Evolutionary conservation across 2,888 invertebrate species (phyloP), one percentile per base, ranked within the genome.

Genomic region (Strigamia maritima): DNA sequence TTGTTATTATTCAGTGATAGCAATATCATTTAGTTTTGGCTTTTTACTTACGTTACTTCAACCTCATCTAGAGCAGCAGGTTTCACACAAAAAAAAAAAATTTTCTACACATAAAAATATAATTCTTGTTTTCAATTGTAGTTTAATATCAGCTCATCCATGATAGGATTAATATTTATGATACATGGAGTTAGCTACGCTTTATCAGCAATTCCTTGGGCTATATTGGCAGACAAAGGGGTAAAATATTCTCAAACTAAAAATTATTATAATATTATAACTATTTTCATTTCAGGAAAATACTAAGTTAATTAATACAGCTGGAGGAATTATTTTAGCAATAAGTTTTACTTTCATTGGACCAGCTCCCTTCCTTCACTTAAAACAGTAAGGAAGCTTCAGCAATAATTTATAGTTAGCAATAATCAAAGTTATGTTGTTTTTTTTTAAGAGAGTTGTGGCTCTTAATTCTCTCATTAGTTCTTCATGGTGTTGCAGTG

Each of bases 41-140:
- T 97, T 95, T 86, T 88, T 96, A 24, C 93, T 94, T 85, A 94
- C 95, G 0, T 95, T 95, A 0, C 87, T 97, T 24, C 94, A 95
- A 83, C 93, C 93, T 0, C 95, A 96, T 87, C 88, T 97, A 28
- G 65, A 65, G 8, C 65, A 65, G 12, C 7, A 26, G 28, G 24
- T 65, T 65, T 24, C 22, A 12, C 26, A n/a, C 7, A 49, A 6
- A 65, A 28, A 26, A 26, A 8, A 7, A 10, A 49, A 40, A 77
- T 12, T 40, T 19, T n/a, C n/a, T n/a, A 1, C n/a, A 8, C 6
- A 19, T 19, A 6, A n/a, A 44, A 26, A 26, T 14, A 4, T 26
- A 14, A 24, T 28, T 65, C 22, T 60, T 31, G 60, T 65, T 6
- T 31, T 31, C 6, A 16, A 19, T 77, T 49, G 8, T 19, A 77